Evolutionary conservation across 2,113 vertebrate species (phyloP), one percentile per base, ranked within the genome.

Genomic region (Onychostoma macrolepis): DNA sequence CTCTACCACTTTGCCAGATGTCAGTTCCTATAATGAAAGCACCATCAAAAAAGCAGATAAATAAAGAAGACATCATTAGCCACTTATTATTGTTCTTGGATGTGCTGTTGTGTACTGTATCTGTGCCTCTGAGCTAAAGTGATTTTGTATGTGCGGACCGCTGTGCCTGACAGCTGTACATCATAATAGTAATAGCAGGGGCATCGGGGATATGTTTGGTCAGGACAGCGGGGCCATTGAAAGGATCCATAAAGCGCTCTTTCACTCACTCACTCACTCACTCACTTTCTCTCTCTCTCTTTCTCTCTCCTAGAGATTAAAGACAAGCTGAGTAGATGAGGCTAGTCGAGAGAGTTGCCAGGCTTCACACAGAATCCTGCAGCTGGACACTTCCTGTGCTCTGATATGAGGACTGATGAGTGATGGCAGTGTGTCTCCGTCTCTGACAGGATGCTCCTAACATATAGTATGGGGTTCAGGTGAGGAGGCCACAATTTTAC

Each of bases 141-240:
- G 58, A 67, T 61, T 81, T 72, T 80, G 48, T 88, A 53, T n/a
- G 79, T 58, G 38, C 30, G 67, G 30, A 63, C 33, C 53, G 3
- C 24, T 78, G 72, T 77, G 86, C 45, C 56, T 41, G 86, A 91
- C 86, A 88, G 88, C 89, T 91, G 92, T 92, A 92, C 88, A 94
- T 95, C 94, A 94, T 93, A 94, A 93, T 89, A 91, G 88, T 89
- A 87, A 92, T 93, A 91, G 92, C 90, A 89, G 91, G 91, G 89
- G 83, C 88, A 92, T 93, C 89, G 80, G 89, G 92, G 88, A 92
- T 91, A 85, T 91, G 92, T 90, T 92, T 87, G 79, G 86, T 72
- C 86, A 79, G 88, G 93, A 93, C 92, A 93, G 90, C 48, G 87
- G 89, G 58, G 85, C 86, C 92, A 93, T 93, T 94, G 90, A 94